phyloP scores from a whole-genome alignment of 2,113 vertebrate genomes.

The Lichenostomus cassidix region DNA sequence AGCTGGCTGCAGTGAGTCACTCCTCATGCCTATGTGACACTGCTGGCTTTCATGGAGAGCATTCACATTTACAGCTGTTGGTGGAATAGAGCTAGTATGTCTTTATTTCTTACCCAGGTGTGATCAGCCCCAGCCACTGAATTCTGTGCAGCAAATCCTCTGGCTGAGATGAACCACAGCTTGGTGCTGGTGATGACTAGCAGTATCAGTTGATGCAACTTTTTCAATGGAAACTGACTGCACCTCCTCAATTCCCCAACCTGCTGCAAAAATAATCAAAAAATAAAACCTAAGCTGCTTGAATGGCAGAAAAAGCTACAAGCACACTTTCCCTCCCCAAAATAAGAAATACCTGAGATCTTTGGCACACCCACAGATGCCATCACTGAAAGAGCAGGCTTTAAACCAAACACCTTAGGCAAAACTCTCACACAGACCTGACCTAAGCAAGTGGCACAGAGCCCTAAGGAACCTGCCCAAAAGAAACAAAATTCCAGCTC shows the following conservation, averaged over 20 bases:
- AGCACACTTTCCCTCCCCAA: fast-evolving
- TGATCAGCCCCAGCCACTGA: not conserved
- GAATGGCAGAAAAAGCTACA: not conserved
- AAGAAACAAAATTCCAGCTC: not conserved
- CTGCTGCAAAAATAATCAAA: not conserved
- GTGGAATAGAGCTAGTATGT: not conserved
- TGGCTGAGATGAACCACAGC: not conserved
- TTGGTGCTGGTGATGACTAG: not conserved
- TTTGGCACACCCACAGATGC: not conserved
- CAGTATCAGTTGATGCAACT: not conserved
- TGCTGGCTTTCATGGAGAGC: not conserved
- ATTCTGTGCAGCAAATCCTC: not conserved
- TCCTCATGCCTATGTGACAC: not conserved
- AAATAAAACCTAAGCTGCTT: not conserved
- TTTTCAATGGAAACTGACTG: not conserved
- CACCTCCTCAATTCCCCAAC: not conserved
- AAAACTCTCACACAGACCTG: not conserved
- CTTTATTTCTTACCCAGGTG: not conserved
- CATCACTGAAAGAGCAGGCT: not conserved
- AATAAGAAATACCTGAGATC: not conserved
- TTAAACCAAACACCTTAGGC: not conserved
- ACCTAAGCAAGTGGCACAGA: not conserved
- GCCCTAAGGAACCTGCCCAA: not conserved
- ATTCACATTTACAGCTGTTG: not conserved
- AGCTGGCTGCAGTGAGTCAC: not conserved